Evolutionary conservation across 64 coral and sea anemone species (phyloP).

Genomic region (Actinia equina): DNA sequence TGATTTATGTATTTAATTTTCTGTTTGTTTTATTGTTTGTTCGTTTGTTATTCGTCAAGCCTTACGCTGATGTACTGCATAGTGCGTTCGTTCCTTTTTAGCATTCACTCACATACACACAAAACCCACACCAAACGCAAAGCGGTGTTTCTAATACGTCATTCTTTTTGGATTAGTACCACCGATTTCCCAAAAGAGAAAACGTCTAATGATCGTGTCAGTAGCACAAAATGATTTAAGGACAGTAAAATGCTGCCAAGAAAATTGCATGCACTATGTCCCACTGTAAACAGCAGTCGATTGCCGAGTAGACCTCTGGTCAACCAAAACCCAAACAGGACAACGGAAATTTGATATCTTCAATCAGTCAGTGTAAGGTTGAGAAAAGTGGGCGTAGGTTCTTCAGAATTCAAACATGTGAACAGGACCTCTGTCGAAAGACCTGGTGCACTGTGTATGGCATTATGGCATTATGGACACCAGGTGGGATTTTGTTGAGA

Average conservation of each 20-base stretch:
- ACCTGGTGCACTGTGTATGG: constrained; percentile 6
- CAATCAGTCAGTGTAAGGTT: neutral
- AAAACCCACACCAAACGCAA: too few relatives aligned
- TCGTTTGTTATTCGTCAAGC: too few relatives aligned
- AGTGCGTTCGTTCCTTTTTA: neutral
- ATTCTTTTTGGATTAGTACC: neutral
- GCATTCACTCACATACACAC: too few relatives aligned
- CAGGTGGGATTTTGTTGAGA: neutral
- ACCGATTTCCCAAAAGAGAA: neutral
- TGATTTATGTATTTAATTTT: neutral
- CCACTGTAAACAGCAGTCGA: constrained; percentile 1
- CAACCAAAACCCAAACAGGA: neutral
- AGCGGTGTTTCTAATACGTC: too few relatives aligned
- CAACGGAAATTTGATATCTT: neutral
- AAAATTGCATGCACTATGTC: neutral
- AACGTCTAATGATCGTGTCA: neutral
- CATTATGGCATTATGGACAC: constrained; percentile 19
- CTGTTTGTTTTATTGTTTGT: too few relatives aligned
- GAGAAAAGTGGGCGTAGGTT: neutral
- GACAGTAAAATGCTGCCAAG: neutral
- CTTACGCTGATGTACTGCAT: too few relatives aligned
- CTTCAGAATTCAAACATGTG: neutral
- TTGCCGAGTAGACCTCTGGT: neutral
- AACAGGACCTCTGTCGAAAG: neutral
- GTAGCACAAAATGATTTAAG: neutral